Evolutionary conservation across 2,888 invertebrate species (phyloP), one percentile per base, ranked within the genome.

Genomic region (Megaustenia siamemsis): DNA sequence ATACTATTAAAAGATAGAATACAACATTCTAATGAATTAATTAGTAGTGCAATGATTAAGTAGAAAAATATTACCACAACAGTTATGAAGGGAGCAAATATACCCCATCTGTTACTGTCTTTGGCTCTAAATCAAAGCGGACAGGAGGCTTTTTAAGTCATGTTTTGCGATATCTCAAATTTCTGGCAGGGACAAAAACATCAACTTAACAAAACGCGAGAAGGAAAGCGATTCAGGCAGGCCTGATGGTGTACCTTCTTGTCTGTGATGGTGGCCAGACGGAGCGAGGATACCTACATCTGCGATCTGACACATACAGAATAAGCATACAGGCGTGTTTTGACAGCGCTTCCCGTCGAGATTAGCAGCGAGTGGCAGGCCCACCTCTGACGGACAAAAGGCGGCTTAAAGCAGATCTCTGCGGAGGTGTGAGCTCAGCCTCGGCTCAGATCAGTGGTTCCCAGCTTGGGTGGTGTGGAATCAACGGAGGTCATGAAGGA

Each of bases 251-350:
- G 63, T 45, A 12, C 45, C n/a, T 24, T 24, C 38, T 4, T n/a
- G 45, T 24, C 35, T 32, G 43, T 6, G 53, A 35, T 45, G 53
- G 35, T 38, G 82, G 82, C 28, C 66, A 10, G 73, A 73, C 56
- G 73, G 73, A 73, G 82, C 71, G 40, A 60, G 24, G 60, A 53
- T 68, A 83, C 68, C 75, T 66, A 68, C 77, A 35, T 49, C 53
- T 63, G 53, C 43, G 76, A 63, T 77, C 76, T 83, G 83, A 83
- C 83, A 83, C 83, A 83, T 68, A 69, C 76, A 83, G 83, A 77
- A 83, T 83, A 83, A 83, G 83, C 83, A 83, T 66, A 83, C 77
- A 69, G 83, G 69, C 69, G 53, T 77, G 66, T 83, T 83, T 83
- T 77, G 77, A 77, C 75, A 75, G 66, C 66, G 45, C 32, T 82